Conservation (phyloP, 2,797 vertebrate species). For the Oreortyx pictus region DNA sequence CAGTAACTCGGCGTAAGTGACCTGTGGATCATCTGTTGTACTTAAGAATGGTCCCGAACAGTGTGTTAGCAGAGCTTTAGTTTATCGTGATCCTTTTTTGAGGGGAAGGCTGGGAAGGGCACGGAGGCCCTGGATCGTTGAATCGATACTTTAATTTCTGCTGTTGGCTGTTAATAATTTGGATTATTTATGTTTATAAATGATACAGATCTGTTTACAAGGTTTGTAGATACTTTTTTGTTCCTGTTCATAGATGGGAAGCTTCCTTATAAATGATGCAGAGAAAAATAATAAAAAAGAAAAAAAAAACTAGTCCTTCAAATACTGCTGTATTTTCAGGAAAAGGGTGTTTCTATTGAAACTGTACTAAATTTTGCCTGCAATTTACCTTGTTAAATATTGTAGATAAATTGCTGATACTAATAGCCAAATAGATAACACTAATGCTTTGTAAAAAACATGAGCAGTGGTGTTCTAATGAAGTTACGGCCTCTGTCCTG, state of each 20-base stretch:
- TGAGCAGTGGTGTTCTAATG: slow-evolving; percentile 89
- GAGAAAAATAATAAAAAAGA: slow-evolving; percentile 73
- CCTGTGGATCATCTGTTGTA: slow-evolving; percentile 88
- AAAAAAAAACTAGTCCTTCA: slow-evolving; percentile 90
- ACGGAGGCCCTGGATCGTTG: slow-evolving; percentile 88
- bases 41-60: slow-evolving; percentile 83
- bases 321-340: slow-evolving; percentile 99
- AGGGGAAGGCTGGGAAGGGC: slow-evolving; percentile 77
- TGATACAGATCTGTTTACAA: slow-evolving; percentile 99
- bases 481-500: slow-evolving; percentile 90
- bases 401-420: slow-evolving; percentile 99
- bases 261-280: slow-evolving; percentile 96
- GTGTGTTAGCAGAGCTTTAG: slow-evolving; percentile 88
- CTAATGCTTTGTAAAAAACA: slow-evolving; percentile 96
- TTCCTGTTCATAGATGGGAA: slow-evolving; percentile 97
- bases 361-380: slow-evolving; percentile 99
- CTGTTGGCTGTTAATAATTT: slow-evolving; percentile 99
- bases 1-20: slow-evolving; percentile 90
- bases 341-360: slow-evolving; percentile 99
- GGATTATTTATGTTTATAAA: slow-evolving; percentile 99
- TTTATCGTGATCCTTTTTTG: slow-evolving; percentile 86
- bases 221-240: slow-evolving; percentile 99
- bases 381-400: slow-evolving; percentile 99
- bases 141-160: slow-evolving; percentile 92
- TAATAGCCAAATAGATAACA: slow-evolving; percentile 99